Evolutionary conservation across 2,797 vertebrate species (phyloP).

Genomic region (Cirrhinus molitorella): DNA sequence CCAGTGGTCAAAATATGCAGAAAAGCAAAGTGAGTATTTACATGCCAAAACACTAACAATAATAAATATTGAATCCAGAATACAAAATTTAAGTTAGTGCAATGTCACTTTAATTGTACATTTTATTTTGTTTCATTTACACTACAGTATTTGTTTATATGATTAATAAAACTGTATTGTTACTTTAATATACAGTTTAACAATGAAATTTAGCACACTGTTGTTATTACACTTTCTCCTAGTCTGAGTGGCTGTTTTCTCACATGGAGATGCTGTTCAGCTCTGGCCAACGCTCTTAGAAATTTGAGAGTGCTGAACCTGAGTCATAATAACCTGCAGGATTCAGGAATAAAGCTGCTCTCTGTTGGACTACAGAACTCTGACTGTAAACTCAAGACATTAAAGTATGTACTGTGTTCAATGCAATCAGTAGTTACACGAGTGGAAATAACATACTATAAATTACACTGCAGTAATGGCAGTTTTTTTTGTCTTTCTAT

Average conservation of each 20-base stretch:
- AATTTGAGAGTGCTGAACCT: background rate
- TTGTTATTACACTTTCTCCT: background rate
- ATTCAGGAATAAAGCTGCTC: background rate
- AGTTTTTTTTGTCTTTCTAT: background rate
- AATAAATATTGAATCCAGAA: background rate
- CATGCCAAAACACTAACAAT: background rate
- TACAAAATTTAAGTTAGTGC: background rate
- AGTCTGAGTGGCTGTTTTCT: background rate
- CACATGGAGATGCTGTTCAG: background rate
- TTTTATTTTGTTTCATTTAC: background rate
- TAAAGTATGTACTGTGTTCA: background rate
- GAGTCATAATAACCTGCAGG: background rate
- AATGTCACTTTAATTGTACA: background rate
- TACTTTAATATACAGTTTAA: background rate
- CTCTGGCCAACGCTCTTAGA: background rate
- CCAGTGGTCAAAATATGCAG: constrained; percentile 40
- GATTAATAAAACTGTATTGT: background rate
- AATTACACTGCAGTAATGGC: background rate
- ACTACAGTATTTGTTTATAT: background rate
- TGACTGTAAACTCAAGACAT: background rate
- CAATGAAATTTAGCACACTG: background rate
- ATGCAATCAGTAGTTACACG: background rate
- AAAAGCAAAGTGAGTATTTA: constrained; percentile 39
- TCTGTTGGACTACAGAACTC: background rate
- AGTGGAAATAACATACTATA: background rate